These are phyloP conservation scores for Schizaphis graminum DNA, from an alignment of 2,888 invertebrate species.

Conservation along the genomic window DNA sequence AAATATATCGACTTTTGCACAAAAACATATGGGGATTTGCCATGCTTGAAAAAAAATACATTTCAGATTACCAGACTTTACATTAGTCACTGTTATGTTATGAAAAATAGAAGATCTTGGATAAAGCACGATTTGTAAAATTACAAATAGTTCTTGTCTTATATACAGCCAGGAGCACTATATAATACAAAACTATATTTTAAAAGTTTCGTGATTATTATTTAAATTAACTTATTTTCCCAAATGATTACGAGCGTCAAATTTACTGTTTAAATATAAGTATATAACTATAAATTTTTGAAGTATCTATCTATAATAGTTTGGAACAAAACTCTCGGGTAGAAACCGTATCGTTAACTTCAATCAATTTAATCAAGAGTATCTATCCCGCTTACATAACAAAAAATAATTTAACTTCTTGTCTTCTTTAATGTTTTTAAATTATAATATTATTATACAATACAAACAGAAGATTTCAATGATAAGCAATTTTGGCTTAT, in stretches of 20 bases:
- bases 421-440: too few relatives aligned
- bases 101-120: neutral
- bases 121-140: neutral
- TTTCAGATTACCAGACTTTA: neutral
- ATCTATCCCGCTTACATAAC: neutral
- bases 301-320: neutral
- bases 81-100: neutral
- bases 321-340: neutral
- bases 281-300: neutral
- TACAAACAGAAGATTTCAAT: neutral
- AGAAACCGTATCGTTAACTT: neutral
- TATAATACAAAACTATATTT: neutral
- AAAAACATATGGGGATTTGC: neutral
- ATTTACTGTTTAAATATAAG: neutral
- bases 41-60: slow-evolving; percentile 6
- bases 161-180: neutral
- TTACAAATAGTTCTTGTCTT: neutral
- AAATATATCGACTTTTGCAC: slow-evolving; percentile 8
- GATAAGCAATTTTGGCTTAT: neutral
- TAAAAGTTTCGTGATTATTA: neutral
- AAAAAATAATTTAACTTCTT: too few relatives aligned
- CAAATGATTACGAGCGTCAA: neutral
- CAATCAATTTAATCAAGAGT: neutral
- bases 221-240: neutral
- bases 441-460: neutral